A percentile compares a stretch with the other conserved stretches of the same genome.
These are phyloP conservation scores for Oopsacas minuta DNA, from an alignment of 37 sponge, comb jelly and placozoan species.

Conservation along the genomic window DNA sequence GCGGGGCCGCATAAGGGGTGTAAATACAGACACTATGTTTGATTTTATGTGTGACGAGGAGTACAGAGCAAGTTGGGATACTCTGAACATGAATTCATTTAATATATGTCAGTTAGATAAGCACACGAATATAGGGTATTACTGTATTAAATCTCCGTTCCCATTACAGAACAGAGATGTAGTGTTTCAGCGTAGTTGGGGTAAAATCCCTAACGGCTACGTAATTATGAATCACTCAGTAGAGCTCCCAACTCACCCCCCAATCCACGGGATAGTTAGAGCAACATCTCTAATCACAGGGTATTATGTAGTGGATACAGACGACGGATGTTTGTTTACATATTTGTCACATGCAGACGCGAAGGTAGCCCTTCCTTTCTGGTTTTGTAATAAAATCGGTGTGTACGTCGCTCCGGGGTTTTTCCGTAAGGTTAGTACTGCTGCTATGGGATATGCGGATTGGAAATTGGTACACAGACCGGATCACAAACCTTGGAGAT, in stretches of 20 bases:
- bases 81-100: neutral
- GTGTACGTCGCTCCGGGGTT: neutral
- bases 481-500: neutral
- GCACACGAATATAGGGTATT: neutral
- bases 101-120: neutral
- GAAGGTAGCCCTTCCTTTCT: neutral
- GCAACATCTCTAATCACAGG: neutral
- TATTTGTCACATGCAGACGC: neutral
- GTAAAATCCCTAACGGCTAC: neutral
- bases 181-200: neutral
- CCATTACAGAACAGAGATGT: slow-evolving; percentile 1
- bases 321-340: neutral
- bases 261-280: neutral
- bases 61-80: neutral
- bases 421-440: neutral
- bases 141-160: neutral
- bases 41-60: neutral
- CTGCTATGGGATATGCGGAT: neutral
- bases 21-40: neutral
- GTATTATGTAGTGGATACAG: neutral
- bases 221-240: neutral
- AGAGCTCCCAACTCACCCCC: slow-evolving; percentile 7
- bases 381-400: neutral
- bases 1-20: neutral
- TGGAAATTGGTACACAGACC: neutral